Evolutionary conservation across 92 coral and sea anemone species (phyloP), one percentile per base, ranked within the genome.

Genomic region (Chrysogorgia sp.): DNA sequence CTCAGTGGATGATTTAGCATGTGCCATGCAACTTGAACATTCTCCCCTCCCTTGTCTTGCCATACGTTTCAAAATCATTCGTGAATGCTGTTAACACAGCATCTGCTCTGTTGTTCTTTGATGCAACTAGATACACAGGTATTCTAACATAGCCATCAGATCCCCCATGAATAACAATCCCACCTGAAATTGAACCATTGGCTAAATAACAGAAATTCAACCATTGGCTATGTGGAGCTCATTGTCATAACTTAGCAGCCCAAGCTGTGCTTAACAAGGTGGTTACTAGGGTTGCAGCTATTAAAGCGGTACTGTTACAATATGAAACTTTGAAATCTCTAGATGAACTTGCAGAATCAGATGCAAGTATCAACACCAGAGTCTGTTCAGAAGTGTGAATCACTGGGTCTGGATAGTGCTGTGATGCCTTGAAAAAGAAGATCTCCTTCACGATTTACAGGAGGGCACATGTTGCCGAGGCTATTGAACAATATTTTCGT

Each of bases 21-120:
- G 25, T 1, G 34, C 71, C 71, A 64, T 1, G 71, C 71, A 64
- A 64, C 71, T 34, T 64, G 50, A 19, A 64, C 71, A 22, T 64
- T 64, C 40, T 64, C 71, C 24, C 71, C 71, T 10, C 71, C 71
- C 23, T 64, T 64, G 52, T 64, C 71, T 1, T 22, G 26, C 59
- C 59, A 52, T 52, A 23, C 3, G 59, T 52, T 17, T 52, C 59
- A 23, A 52, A 7, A 17, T 7, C 59, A 52, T 52, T 52, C 26
- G 20, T 52, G 26, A 52, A 52, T 52, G 59, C 59, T 52, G 59
- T 17, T 52, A 52, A 52, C 21, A 52, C 59, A 6, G 59, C 17
- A 52, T 52, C 59, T 23, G 22, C 7, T 23, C 26, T 52, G 59
- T 52, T 52, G 59, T 52, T 52, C 8, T 52, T 52, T 17, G 59